Conservation (phyloP, 2,888 invertebrate species). For the Gonocerus acuteangulatus region DNA sequence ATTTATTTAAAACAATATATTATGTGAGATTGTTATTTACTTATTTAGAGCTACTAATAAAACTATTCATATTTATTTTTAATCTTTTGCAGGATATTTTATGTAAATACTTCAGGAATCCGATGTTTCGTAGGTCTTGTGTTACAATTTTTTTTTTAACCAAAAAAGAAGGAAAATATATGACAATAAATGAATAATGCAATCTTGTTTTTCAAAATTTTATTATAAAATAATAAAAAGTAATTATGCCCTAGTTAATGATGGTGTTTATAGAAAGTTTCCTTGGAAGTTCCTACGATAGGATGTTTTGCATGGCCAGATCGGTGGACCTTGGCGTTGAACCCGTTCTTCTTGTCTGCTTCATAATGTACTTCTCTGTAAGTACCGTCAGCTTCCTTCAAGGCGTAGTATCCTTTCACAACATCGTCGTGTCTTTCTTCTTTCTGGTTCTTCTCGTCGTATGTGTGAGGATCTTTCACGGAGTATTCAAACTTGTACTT, state of each 20-base stretch:
- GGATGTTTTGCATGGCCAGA: conserved; percentile 38
- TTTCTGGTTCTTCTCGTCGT: conserved; percentile 16
- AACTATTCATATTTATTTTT: no score
- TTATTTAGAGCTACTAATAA: no score
- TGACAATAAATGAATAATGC: no score
- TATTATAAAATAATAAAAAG: conserved; percentile 3
- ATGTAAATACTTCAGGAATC: no score
- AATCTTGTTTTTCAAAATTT: neutral
- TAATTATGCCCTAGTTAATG: neutral
- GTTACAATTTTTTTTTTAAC: no score
- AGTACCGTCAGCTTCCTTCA: conserved; percentile 30
- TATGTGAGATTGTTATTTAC: no score
- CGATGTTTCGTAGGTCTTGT: no score
- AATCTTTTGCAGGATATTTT: no score
- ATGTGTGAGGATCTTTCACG: conserved; percentile 38
- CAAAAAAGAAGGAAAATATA: no score
- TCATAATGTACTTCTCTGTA: conserved; percentile 39
- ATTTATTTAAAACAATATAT: no score
- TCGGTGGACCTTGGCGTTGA: conserved; percentile 39
- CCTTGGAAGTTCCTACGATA: conserved; percentile 3
- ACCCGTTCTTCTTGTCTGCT: conserved; percentile 39
- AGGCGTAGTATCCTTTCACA: conserved; percentile 16
- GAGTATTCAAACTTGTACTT: conserved; percentile 39
- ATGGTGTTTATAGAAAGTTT: conserved; percentile 5
- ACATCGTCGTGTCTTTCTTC: conserved; percentile 16